phyloP scores from a whole-genome alignment of 2,797 vertebrate species.

The Saxicola maurus region DNA sequence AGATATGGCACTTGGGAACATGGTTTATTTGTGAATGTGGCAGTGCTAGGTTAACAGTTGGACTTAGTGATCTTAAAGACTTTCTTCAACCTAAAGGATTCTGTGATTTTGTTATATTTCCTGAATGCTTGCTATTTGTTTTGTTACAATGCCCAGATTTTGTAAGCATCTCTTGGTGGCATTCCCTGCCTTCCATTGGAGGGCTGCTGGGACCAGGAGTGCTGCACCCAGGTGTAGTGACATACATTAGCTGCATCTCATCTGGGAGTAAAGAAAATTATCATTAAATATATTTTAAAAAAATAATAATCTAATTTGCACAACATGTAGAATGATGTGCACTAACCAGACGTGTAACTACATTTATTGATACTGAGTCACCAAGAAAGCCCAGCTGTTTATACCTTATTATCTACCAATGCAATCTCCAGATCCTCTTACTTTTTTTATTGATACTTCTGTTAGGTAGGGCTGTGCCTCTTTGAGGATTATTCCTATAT shows the following conservation, averaged over 20 bases:
- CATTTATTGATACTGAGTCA: not conserved
- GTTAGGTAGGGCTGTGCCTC: not conserved
- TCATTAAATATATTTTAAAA: not conserved
- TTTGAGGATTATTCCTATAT: not conserved
- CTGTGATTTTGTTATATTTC: not conserved
- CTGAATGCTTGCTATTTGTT: not conserved
- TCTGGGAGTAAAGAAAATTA: not conserved
- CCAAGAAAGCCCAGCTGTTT: not conserved
- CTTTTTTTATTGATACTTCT: not conserved
- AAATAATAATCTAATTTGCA: not conserved
- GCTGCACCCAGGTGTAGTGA: not conserved
- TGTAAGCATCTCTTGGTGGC: not conserved
- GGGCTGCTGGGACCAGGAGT: not conserved
- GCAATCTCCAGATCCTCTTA: not conserved
- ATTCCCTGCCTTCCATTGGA: not conserved
- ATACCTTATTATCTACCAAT: not conserved
- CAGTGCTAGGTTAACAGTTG: not conserved
- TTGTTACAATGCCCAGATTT: not conserved
- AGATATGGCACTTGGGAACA: not conserved
- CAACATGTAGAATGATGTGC: not conserved
- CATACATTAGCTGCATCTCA: not conserved
- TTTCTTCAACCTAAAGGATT: not conserved
- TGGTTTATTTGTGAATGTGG: not conserved
- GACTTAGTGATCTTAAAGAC: not conserved
- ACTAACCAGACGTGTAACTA: not conserved